Evolutionary conservation across 2,888 invertebrate species (phyloP).

Genomic region (Thymelicus acteon): DNA sequence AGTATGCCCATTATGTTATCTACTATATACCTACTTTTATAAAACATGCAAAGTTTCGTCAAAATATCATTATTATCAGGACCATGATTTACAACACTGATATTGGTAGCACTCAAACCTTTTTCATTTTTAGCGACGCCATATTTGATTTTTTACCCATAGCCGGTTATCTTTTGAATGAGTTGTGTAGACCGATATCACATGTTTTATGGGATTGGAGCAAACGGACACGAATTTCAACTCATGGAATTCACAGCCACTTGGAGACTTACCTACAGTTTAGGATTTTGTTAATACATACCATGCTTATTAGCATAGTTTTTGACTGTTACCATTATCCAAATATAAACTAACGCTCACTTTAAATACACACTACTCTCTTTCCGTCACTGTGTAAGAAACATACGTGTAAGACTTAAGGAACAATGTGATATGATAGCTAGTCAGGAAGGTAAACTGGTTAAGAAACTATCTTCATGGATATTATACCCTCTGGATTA

Average conservation of each 20-base stretch:
- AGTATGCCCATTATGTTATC: no score
- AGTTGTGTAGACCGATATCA: constrained; percentile 19
- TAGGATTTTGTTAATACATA: no score
- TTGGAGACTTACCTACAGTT: constrained; percentile 29
- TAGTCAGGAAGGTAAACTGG: no score
- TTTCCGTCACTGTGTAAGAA: no score
- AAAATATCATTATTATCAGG: constrained; percentile 29
- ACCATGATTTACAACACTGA: constrained; percentile 22
- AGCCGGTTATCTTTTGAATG: constrained; percentile 20
- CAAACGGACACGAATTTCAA: not conserved
- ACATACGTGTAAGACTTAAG: no score
- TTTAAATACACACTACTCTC: no score
- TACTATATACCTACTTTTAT: not conserved
- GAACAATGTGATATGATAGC: no score
- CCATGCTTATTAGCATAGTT: no score
- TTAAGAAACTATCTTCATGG: no score
- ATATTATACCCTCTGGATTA: no score
- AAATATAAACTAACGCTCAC: no score
- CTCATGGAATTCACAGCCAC: not conserved
- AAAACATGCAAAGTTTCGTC: constrained; percentile 18
- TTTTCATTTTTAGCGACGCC: constrained; percentile 29
- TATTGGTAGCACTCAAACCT: constrained; percentile 33
- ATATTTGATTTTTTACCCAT: constrained; percentile 28
- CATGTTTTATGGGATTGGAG: constrained; percentile 9
- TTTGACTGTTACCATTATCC: no score